Percentiles rank a stretch among this genome's conserved stretches.
phyloP scores from a whole-genome alignment of 2,797 vertebrate species.

The Danio choprae region DNA sequence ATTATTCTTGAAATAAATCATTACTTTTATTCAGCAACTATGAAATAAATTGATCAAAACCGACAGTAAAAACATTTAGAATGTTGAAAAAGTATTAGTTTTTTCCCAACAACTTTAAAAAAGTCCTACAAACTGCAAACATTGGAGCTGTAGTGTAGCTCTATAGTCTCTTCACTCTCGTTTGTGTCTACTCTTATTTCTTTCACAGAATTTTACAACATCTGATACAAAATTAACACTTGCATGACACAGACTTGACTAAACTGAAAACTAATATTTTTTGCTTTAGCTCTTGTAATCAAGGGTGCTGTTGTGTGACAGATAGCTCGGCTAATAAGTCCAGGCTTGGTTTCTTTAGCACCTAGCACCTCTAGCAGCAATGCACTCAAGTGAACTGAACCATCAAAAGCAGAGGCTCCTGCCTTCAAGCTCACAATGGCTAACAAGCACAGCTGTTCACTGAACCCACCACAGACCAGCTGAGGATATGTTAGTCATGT shows the following conservation, averaged over 20 bases:
- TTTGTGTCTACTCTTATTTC: not conserved
- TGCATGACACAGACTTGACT: not conserved
- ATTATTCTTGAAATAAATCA: not conserved
- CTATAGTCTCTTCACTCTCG: too few species aligned
- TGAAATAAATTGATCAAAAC: not conserved
- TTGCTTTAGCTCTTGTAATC: constrained; percentile 38
- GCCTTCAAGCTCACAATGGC: constrained; percentile 35
- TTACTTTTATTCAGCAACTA: not conserved
- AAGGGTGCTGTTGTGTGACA: constrained; percentile 60
- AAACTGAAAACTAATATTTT: not conserved
- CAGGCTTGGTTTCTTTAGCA: constrained; percentile 50
- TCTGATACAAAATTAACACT: not conserved
- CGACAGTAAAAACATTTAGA: not conserved
- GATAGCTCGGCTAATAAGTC: constrained; percentile 60
- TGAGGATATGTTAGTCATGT: constrained; percentile 32
- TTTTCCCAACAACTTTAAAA: too few species aligned
- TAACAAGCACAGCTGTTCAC: constrained; percentile 50
- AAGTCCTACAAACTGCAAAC: too few species aligned
- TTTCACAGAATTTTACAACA: not conserved
- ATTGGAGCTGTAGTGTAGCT: not conserved
- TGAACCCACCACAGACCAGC: constrained; percentile 42
- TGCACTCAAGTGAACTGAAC: constrained; percentile 58
- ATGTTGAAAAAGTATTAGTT: too few species aligned
- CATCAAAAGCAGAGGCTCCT: constrained; percentile 53
- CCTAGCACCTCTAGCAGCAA: constrained; percentile 46